These are phyloP conservation scores for Etheostoma perlongum DNA, from an alignment of 2,797 vertebrate species.

Conservation along the genomic window DNA sequence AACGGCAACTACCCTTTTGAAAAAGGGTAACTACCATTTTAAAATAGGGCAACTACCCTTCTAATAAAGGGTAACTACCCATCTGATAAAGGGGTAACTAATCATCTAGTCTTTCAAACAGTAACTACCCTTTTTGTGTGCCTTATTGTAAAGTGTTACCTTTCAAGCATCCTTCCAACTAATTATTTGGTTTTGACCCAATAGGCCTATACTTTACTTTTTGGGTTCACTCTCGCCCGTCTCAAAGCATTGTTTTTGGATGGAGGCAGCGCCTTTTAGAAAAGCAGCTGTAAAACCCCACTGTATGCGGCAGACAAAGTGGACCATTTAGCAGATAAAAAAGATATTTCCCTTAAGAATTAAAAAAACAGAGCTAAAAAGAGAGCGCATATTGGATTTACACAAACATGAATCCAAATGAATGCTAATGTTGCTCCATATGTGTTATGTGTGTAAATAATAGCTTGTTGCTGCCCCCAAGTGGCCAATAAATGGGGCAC, in stretches of 20 bases:
- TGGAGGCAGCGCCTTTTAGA: too few species aligned
- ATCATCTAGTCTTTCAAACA: too few species aligned
- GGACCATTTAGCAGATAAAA: neutral
- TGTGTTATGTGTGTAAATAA: neutral
- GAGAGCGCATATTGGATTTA: neutral
- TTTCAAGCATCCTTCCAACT: neutral
- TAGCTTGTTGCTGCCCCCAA: neutral
- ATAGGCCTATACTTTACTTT: neutral
- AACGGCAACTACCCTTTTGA: too few species aligned
- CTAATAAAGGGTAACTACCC: too few species aligned
- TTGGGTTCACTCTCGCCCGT: too few species aligned
- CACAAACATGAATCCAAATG: neutral
- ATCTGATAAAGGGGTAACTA: too few species aligned
- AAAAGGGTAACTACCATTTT: too few species aligned
- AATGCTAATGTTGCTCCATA: neutral
- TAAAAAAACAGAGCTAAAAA: neutral
- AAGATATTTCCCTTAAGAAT: neutral
- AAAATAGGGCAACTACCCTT: too few species aligned
- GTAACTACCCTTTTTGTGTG: too few species aligned
- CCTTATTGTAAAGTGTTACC: too few species aligned
- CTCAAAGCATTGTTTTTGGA: too few species aligned
- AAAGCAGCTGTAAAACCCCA: neutral
- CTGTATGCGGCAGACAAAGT: neutral
- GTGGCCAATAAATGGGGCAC: neutral
- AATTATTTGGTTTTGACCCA: neutral